Conservation (phyloP, 1,140 invertebrate species). For the Riptortus pedestris region DNA sequence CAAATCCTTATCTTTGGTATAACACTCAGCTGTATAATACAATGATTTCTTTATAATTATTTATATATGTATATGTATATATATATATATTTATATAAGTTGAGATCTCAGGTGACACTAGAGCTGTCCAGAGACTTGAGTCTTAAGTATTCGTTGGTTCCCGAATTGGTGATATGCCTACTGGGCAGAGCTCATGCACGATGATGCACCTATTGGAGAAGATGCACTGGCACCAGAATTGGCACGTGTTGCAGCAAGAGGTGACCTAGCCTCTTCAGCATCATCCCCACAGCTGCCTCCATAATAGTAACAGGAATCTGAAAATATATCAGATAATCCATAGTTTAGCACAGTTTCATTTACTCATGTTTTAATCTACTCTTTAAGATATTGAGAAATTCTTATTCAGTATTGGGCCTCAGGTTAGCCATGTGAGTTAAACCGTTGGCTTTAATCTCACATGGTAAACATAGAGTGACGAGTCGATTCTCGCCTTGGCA, state of each 20-base stretch:
- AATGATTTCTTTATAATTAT: not conserved
- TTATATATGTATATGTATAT: not conserved
- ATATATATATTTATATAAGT: not conserved
- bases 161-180: not conserved
- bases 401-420: too few species aligned
- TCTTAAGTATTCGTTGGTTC: conserved; percentile 23
- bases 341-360: conserved; percentile 1
- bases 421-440: too few species aligned
- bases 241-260: conserved; percentile 55
- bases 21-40: conserved; percentile 27
- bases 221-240: conserved; percentile 58
- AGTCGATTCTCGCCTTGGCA: too few species aligned
- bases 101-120: conserved; percentile 20
- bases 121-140: not conserved
- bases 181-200: conserved; percentile 29
- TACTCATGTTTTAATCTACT: too few species aligned
- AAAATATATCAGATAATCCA: conserved; percentile 27
- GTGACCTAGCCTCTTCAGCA: conserved; percentile 46
- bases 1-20: conserved; percentile 26
- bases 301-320: conserved; percentile 56
- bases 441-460: too few species aligned
- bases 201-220: conserved; percentile 59
- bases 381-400: too few species aligned
- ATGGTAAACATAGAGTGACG: too few species aligned
- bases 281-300: conserved; percentile 34